Base-by-base conservation (phyloP, 1,140 invertebrate species). In the Drosophila repletoides region DNA sequence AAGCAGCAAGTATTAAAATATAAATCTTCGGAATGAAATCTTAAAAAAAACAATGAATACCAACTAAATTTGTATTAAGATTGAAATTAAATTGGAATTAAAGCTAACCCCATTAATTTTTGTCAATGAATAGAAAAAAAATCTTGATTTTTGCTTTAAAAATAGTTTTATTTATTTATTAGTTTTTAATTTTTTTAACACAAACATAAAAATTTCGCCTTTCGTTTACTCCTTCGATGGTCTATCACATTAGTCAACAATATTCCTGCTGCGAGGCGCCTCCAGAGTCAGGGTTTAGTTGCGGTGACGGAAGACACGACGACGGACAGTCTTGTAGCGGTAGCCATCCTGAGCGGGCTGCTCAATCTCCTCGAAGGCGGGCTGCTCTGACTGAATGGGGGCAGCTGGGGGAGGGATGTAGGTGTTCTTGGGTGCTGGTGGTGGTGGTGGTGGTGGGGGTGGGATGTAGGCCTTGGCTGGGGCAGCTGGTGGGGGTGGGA, bases 291-390 rank as follows among this genome's bases (percentile, higher is more conserved):
- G 9, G 1, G 12, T 15, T 58, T 76, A 86, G 68, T 87, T 86
- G 68, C 88, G 88, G 41, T 84, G 75, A 21, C 88, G 88, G 59
- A 89, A 76, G 65, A 88, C 83, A 17, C 88, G 73, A 58, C 88
- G 87, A 34, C 88, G 88, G 1, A 89, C 81, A 4, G 79, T 84
- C 65, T 88, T 89, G 70, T 89, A 89, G 65, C 87, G 88, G 45
- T 89, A 89, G 5, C 88, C 88, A 56, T 89, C 88, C 60, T 80
- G 75, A 28, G 88, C 77, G 3, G 81, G 81, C 69, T 81, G 76
- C 21, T 88, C 81, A 58, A 88, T 65, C 69, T 76, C 83, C 60
- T 86, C 69, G 19, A 65, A 9, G 19, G 71, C 5, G 26, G 75
- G 74, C 59, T 76, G 72, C 21, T 71, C 74, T 1, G 52, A 31